phyloP scores from a whole-genome alignment of 2,888 invertebrate genomes.

The Lepas anatifera region DNA sequence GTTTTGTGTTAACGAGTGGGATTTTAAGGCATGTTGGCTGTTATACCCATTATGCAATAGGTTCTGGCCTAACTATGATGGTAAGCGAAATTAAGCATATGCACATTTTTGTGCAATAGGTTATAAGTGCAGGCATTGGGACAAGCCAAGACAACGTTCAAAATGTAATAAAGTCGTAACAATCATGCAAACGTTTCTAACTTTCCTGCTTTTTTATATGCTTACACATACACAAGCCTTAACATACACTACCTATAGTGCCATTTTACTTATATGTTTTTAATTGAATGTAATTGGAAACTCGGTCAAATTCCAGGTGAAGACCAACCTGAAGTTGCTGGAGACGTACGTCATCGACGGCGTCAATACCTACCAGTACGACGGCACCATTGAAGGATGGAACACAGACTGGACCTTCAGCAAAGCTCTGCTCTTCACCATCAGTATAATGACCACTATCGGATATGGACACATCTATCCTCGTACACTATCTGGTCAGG shows the following conservation, averaged over 20 bases:
- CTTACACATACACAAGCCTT: background rate
- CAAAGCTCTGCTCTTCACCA: slow-evolving; percentile 29
- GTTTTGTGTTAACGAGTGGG: too few species aligned
- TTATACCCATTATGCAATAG: too few species aligned
- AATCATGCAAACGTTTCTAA: background rate
- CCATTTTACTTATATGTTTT: too few species aligned
- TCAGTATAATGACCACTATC: slow-evolving; percentile 30
- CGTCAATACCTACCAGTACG: slow-evolving; percentile 25
- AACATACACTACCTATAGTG: background rate
- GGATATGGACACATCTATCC: slow-evolving; percentile 28
- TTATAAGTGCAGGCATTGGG: too few species aligned
- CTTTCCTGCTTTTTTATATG: background rate
- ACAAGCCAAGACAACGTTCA: too few species aligned
- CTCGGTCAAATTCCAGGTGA: slow-evolving; percentile 20
- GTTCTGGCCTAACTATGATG: too few species aligned
- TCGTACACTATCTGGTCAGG: too few species aligned
- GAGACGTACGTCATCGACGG: slow-evolving; percentile 26
- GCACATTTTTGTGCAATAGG: too few species aligned
- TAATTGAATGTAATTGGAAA: background rate
- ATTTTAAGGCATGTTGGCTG: too few species aligned
- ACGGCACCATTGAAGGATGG: slow-evolving; percentile 27
- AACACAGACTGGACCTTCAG: slow-evolving; percentile 28
- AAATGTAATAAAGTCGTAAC: too few species aligned
- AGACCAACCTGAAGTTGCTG: slow-evolving; percentile 24
- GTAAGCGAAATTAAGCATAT: too few species aligned